phyloP scores from a whole-genome alignment of 1,140 invertebrate species.

The Neodiprion fabricii region DNA sequence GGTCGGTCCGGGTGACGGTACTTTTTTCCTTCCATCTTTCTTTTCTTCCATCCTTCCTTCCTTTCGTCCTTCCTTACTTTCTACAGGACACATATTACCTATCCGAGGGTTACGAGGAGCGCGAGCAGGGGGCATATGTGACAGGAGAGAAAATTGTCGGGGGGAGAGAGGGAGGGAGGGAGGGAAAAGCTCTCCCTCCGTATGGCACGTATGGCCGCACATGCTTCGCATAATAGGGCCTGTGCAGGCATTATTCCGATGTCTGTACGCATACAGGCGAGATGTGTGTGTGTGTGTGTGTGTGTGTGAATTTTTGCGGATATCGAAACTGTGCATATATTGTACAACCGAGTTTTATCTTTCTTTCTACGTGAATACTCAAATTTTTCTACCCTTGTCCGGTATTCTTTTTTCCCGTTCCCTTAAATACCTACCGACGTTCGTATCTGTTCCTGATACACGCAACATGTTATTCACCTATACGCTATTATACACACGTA shows the following conservation, averaged over 20 bases:
- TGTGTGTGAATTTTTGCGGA: too few relatives aligned
- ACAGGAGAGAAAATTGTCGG: not conserved
- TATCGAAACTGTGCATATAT: too few relatives aligned
- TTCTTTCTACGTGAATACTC: too few relatives aligned
- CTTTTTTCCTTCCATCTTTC: not conserved
- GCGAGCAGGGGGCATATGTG: not conserved
- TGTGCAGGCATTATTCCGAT: not conserved
- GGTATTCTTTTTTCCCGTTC: too few relatives aligned
- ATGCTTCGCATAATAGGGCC: constrained; percentile 15
- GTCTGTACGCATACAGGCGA: not conserved
- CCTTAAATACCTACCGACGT: too few relatives aligned
- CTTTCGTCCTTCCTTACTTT: too few relatives aligned
- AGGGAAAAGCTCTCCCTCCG: not conserved
- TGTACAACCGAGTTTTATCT: too few relatives aligned
- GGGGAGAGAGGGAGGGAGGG: not conserved
- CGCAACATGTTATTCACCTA: too few relatives aligned
- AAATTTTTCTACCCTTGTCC: too few relatives aligned
- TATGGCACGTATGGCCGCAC: not conserved
- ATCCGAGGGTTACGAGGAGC: not conserved
- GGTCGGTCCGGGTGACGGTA: not conserved
- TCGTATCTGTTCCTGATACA: too few relatives aligned
- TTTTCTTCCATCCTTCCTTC: not conserved
- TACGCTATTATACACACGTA: too few relatives aligned
- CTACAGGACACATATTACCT: not conserved
- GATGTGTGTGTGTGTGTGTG: too few relatives aligned